Base-by-base conservation (phyloP, 2,797 vertebrate genomes). In the Poeciliopsis gracilis region DNA sequence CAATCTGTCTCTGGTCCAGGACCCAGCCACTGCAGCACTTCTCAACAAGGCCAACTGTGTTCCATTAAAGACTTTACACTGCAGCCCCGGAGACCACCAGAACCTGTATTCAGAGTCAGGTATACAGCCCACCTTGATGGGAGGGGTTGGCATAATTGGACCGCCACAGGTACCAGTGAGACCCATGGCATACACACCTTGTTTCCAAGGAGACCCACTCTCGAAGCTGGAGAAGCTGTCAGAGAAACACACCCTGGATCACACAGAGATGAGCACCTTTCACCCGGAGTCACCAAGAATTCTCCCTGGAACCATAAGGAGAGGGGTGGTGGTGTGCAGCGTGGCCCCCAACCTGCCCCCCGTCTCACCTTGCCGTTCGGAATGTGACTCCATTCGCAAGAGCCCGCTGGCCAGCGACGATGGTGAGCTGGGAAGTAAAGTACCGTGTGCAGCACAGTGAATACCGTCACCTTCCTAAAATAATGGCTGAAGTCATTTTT, bases 211-310 rank as follows among this genome's bases (percentile, higher is more conserved):
- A 20, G 97, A 99, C 49, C 96, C 97, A 0, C 94, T 97, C 71
- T 96, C 96, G 75, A 97, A 97, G 8, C 91, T 99, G 83, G 98
- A 99, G 87, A 98, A 97, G 91, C 95, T 97, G 86, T 95, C 95
- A 23, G 97, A 98, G 1, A 96, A 96, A 0, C 93, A 96, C 2
- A 69, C 84, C 2, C 89, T 93, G 59, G 98, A 99, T 87, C 97
- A 97, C 77, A 98, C 98, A 18, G 98, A 99, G 92, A 98, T 99
- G 98, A 99, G 96, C 15, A 99, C 98, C 0, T 99, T 99, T 79
- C 97, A 98, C 86, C 97, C 98, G 0, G 98, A 99, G 84, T 99
- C 98, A 0, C 98, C 97, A 0, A 95, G 97, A 83, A 97, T 98
- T 84, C 92, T 98, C 63, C 91, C 93, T 7, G 94, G 93, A 36